Evolutionary conservation across 2,888 invertebrate species (phyloP).

Genomic region (Acleris holmiana): DNA sequence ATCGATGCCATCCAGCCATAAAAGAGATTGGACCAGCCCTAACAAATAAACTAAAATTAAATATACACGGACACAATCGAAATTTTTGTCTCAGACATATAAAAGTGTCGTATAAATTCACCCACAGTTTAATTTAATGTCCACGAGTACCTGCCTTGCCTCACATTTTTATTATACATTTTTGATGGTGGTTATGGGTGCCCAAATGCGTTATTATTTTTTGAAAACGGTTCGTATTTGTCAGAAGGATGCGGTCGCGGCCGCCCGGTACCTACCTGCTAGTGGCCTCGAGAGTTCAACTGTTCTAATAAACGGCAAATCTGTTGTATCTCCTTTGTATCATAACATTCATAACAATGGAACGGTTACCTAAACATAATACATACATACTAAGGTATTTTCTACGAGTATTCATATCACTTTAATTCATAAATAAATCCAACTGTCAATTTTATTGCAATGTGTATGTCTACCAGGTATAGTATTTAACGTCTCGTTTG

Average conservation of each 20-base stretch:
- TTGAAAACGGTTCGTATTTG: constrained; percentile 79
- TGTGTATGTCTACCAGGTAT: too few species aligned
- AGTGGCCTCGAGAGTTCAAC: not conserved
- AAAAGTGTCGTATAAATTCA: constrained; percentile 85
- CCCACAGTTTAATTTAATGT: constrained; percentile 84
- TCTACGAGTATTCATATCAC: too few species aligned
- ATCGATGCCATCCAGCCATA: constrained; percentile 77
- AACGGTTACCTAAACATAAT: too few species aligned
- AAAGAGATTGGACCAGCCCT: constrained; percentile 78
- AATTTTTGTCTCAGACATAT: constrained; percentile 84
- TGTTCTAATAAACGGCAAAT: too few species aligned
- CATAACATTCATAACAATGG: too few species aligned
- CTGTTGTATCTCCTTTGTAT: too few species aligned
- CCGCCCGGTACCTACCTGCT: constrained; percentile 30
- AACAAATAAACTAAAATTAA: constrained; percentile 84
- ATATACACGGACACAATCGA: constrained; percentile 83
- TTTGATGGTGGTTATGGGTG: constrained; percentile 77
- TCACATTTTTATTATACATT: constrained; percentile 79
- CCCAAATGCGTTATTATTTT: constrained; percentile 80
- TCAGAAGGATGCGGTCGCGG: constrained; percentile 51
- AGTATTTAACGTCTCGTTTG: too few species aligned
- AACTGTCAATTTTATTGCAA: too few species aligned
- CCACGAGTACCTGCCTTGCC: constrained; percentile 82
- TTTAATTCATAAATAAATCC: too few species aligned
- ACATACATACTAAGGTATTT: too few species aligned